Conservation (phyloP, 2,113 vertebrate genomes). For the Psilopsiagon aurifrons region DNA sequence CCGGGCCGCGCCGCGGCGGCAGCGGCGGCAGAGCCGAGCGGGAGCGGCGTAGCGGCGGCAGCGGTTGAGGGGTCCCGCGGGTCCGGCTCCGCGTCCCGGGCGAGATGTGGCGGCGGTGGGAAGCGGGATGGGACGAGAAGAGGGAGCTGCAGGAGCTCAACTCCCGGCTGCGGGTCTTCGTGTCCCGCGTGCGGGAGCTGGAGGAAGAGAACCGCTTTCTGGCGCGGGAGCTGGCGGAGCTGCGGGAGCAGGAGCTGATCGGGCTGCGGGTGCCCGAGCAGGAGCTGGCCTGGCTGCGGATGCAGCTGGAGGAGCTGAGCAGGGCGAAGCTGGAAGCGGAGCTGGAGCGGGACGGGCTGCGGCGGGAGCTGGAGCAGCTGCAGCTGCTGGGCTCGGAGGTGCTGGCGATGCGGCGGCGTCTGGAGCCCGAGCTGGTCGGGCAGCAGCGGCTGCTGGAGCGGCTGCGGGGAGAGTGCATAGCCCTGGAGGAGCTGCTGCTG, state of each 20-base stretch:
- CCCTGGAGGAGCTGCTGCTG: slow-evolving; percentile 81
- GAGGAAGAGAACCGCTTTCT: slow-evolving; percentile 79
- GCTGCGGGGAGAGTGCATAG: slow-evolving; percentile 42
- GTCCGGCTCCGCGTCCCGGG: neutral
- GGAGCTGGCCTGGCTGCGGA: slow-evolving; percentile 73
- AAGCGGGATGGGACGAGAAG: slow-evolving; percentile 35
- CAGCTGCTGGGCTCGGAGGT: slow-evolving; percentile 48
- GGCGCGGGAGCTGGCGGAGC: slow-evolving; percentile 72
- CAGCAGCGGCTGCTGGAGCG: slow-evolving; percentile 71
- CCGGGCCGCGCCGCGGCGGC: neutral
- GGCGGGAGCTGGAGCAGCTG: slow-evolving; percentile 57
- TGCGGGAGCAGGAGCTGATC: slow-evolving; percentile 66
- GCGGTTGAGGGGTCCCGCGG: neutral
- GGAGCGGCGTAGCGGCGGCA: neutral
- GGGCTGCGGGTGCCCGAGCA: slow-evolving; percentile 55
- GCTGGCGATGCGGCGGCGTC: slow-evolving; percentile 54
- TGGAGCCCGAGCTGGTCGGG: slow-evolving; percentile 78
- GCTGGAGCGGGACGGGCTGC: slow-evolving; percentile 56
- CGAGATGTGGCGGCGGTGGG: slow-evolving; percentile 16
- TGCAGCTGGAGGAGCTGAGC: slow-evolving; percentile 54
- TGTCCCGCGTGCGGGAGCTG: slow-evolving; percentile 84
- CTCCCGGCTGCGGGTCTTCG: slow-evolving; percentile 83
- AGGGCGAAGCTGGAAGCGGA: slow-evolving; percentile 59
- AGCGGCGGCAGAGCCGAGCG: neutral
- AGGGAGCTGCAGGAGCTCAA: slow-evolving; percentile 79